A percentile compares a stretch with the other conserved stretches of the same genome.
phyloP scores from a whole-genome alignment of 2,797 vertebrate genomes.

The Rhynchotus rufescens region DNA sequence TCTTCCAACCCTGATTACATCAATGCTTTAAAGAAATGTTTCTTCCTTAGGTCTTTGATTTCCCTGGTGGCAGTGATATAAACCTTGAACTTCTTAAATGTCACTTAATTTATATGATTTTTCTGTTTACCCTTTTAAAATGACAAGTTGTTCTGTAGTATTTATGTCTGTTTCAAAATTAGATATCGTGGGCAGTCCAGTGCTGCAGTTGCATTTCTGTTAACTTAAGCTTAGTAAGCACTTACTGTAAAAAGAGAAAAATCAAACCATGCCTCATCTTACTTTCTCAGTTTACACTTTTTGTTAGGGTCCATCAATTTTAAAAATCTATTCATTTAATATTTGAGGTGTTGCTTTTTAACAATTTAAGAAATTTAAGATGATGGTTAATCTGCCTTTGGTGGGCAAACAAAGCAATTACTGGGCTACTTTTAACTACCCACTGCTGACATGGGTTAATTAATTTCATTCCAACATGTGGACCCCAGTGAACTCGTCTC shows the following conservation, averaged over 20 bases:
- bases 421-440: conserved; percentile 1
- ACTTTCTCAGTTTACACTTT: background rate
- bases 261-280: conserved; percentile 26
- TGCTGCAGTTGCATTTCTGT: conserved; percentile 21
- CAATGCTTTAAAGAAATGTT: conserved; percentile 51
- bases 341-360: background rate
- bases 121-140: conserved; percentile 70
- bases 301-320: background rate
- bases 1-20: conserved; percentile 25
- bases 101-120: conserved; percentile 66
- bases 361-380: background rate
- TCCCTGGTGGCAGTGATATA: conserved; percentile 50
- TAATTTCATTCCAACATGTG: conserved; percentile 47
- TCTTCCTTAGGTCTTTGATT: conserved; percentile 61
- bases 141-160: conserved; percentile 49
- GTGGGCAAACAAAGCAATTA: background rate
- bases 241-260: conserved; percentile 39
- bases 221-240: conserved; percentile 58
- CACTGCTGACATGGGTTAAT: conserved; percentile 60
- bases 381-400: background rate
- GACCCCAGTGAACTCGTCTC: conserved; percentile 39
- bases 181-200: conserved; percentile 24
- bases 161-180: conserved; percentile 67
- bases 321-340: background rate
- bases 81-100: conserved; percentile 66